phyloP scores from a whole-genome alignment of 1,140 invertebrate genomes.

The Zaprionus inermis region DNA sequence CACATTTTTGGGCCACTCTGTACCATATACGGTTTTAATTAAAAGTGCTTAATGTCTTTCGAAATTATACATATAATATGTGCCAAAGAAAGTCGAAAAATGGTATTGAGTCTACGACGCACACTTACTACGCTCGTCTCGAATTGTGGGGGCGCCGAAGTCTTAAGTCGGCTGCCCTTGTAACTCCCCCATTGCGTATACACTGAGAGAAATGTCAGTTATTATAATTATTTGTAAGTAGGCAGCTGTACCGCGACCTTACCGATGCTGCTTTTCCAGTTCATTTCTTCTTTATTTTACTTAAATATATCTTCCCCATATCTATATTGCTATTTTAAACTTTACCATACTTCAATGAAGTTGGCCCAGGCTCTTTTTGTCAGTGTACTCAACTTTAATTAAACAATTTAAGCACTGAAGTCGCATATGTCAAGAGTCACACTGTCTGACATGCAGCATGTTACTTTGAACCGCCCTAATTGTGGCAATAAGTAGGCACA shows the following conservation, averaged over 20 bases:
- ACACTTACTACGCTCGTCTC: conserved; percentile 11
- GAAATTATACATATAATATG: conserved; percentile 19
- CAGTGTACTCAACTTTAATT: conserved; percentile 55
- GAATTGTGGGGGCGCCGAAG: conserved; percentile 47
- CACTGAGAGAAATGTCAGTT: conserved; percentile 31
- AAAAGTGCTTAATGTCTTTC: conserved; percentile 55
- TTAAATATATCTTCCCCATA: too few relatives aligned
- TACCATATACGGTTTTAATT: conserved; percentile 67
- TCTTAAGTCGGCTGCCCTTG: conserved; percentile 39
- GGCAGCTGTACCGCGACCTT: too few relatives aligned
- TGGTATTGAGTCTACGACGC: neutral
- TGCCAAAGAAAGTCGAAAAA: conserved; percentile 65
- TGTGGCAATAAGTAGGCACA: conserved; percentile 37
- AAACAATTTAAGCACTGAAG: conserved; percentile 64
- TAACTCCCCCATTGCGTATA: conserved; percentile 22
- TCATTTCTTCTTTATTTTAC: too few relatives aligned
- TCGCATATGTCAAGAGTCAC: conserved; percentile 53
- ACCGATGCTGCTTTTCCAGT: too few relatives aligned
- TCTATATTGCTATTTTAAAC: too few relatives aligned
- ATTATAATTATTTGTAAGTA: too few relatives aligned
- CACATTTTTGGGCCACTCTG: conserved; percentile 31
- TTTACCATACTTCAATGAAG: neutral
- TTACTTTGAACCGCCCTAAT: conserved; percentile 76
- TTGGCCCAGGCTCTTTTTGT: neutral
- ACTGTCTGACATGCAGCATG: conserved; percentile 69